A percentile compares a stretch with the other conserved stretches of the same genome.
phyloP scores from a whole-genome alignment of 2,888 invertebrate species.

The Tipula helvola region DNA sequence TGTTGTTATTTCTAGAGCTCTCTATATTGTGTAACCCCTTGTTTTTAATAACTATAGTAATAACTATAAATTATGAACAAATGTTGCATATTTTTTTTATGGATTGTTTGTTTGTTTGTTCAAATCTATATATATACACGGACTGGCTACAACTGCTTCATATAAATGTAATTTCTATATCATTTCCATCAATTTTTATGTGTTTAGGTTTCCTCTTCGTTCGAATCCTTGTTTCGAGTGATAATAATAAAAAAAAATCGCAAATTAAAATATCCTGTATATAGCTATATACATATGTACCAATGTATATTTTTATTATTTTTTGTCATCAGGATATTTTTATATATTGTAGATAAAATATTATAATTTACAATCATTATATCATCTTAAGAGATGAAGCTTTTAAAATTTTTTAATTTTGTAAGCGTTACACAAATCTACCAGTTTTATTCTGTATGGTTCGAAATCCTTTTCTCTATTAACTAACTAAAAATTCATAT shows the following conservation, averaged over 20 bases:
- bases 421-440: neutral
- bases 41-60: neutral
- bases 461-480: neutral
- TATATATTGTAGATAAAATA: neutral
- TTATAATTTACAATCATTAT: neutral
- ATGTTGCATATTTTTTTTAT: neutral
- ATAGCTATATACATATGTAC: neutral
- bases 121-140: neutral
- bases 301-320: neutral
- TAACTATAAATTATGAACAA: neutral
- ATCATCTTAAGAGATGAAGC: neutral
- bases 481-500: neutral
- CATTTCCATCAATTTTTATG: neutral
- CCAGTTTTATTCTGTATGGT: neutral
- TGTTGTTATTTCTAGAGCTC: neutral
- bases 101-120: neutral
- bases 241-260: neutral
- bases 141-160: neutral
- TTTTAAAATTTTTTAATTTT: neutral
- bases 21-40: neutral
- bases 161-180: neutral
- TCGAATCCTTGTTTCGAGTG: neutral
- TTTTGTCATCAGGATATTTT: neutral
- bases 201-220: neutral
- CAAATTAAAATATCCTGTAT: neutral